Evolutionary conservation across 2,797 vertebrate genomes (phyloP).

Genomic region (Arnoldichthys spilopterus): DNA sequence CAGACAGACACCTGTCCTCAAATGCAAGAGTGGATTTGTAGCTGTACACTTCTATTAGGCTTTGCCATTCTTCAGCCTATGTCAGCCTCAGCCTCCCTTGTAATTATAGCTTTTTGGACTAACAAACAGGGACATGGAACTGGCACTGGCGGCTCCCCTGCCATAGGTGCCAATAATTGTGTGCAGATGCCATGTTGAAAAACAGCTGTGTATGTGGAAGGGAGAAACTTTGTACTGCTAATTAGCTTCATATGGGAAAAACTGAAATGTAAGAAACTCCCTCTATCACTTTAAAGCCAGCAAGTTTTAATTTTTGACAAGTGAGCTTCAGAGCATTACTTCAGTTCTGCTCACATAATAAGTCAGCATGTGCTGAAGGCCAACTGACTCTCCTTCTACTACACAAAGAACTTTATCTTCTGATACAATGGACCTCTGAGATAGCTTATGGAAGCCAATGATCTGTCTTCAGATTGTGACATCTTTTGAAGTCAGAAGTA

Average conservation of each 20-base stretch:
- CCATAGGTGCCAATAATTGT: constrained; percentile 42
- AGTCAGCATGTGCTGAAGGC: constrained; percentile 13
- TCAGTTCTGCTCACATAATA: constrained; percentile 30
- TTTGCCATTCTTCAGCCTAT: constrained; percentile 18
- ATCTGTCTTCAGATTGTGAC: constrained; percentile 25
- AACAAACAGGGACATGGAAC: constrained; percentile 11
- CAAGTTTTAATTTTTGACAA: constrained; percentile 25
- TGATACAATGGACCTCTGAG: constrained; percentile 16
- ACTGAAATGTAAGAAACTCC: constrained; percentile 11
- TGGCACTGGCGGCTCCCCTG: constrained; percentile 19
- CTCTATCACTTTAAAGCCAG: not conserved
- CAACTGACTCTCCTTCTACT: not conserved
- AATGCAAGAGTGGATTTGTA: constrained; percentile 18
- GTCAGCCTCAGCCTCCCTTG: not conserved
- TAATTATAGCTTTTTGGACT: constrained; percentile 1
- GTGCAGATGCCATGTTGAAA: constrained; percentile 42
- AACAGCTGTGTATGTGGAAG: not conserved
- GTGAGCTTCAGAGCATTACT: not conserved
- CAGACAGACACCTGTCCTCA: constrained; percentile 18
- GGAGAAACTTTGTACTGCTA: constrained; percentile 30
- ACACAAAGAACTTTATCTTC: constrained; percentile 5
- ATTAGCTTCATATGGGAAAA: constrained; percentile 52
- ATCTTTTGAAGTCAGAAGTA: constrained; percentile 27
- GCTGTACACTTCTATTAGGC: constrained; percentile 11
- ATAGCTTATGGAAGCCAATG: not conserved